A percentile compares a stretch with the other conserved stretches of the same genome.
phyloP scores from a whole-genome alignment of 2,797 vertebrate genomes.

The Pogoniulus pusillus region DNA sequence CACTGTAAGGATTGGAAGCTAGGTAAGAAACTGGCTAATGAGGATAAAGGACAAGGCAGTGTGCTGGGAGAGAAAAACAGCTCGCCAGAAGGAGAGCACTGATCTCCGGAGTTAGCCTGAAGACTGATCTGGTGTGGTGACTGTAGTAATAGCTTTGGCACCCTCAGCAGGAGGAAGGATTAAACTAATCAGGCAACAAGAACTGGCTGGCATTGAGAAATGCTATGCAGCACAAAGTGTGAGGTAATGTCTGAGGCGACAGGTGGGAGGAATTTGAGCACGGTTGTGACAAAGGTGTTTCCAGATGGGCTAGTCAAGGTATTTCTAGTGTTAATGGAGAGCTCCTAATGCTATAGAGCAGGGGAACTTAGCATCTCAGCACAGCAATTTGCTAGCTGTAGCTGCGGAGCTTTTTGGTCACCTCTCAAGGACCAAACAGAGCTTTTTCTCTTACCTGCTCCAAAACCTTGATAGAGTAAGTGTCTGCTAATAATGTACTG shows the following conservation, averaged over 20 bases:
- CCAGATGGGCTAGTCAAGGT: neutral
- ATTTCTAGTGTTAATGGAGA: neutral
- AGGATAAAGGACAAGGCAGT: neutral
- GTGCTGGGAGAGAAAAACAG: neutral
- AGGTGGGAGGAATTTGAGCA: slow-evolving; percentile 27
- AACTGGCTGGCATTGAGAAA: slow-evolving; percentile 20
- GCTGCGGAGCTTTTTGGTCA: neutral
- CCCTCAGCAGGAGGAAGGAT: neutral
- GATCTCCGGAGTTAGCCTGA: neutral
- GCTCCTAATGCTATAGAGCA: neutral
- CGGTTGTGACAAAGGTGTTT: neutral
- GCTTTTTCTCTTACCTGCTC: neutral
- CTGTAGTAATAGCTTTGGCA: slow-evolving; percentile 1
- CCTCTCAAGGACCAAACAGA: neutral
- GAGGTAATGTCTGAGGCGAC: neutral
- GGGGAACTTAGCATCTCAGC: neutral
- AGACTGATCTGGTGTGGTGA: neutral
- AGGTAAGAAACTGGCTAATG: neutral
- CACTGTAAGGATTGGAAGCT: neutral
- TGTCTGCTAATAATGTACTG: neutral
- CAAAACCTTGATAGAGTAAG: neutral
- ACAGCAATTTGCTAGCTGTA: neutral
- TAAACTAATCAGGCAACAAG: neutral
- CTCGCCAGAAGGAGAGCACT: neutral
- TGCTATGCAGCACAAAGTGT: neutral